Conservation (phyloP, 2,797 vertebrate genomes). For the Glossophaga mutica region DNA sequence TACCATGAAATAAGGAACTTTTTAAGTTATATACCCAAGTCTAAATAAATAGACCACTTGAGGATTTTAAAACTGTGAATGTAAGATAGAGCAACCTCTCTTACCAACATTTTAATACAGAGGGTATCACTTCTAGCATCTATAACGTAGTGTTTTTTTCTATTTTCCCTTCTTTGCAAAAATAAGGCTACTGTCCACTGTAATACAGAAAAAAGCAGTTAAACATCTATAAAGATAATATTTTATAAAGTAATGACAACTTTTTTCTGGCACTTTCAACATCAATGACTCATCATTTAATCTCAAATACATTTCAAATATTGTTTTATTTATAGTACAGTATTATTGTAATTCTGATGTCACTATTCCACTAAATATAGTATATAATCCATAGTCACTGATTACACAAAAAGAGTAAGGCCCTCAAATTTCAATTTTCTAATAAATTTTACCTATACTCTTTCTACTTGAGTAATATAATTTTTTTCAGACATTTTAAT, state of each 20-base stretch:
- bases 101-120: neutral
- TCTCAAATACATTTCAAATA: neutral
- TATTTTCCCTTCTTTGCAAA: neutral
- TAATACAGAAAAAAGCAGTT: conserved; percentile 11
- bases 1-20: neutral
- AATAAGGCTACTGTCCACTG: neutral
- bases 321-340: neutral
- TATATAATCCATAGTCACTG: neutral
- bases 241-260: neutral
- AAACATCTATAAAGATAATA: neutral
- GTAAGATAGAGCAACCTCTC: neutral
- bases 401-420: neutral
- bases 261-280: conserved; percentile 3
- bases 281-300: conserved; percentile 3
- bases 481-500: neutral
- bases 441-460: conserved; percentile 26
- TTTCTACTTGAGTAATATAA: neutral
- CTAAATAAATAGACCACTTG: neutral
- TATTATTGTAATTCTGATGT: neutral
- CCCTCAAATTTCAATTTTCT: conserved; percentile 21
- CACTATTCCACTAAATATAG: neutral
- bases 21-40: neutral
- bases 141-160: neutral
- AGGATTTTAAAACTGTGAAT: neutral
- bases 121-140: neutral